A percentile compares a stretch with the other conserved stretches of the same genome.
These are phyloP conservation scores for Eulemur coronatus DNA, from an alignment of 2,797 vertebrate species.

Conservation along the genomic window DNA sequence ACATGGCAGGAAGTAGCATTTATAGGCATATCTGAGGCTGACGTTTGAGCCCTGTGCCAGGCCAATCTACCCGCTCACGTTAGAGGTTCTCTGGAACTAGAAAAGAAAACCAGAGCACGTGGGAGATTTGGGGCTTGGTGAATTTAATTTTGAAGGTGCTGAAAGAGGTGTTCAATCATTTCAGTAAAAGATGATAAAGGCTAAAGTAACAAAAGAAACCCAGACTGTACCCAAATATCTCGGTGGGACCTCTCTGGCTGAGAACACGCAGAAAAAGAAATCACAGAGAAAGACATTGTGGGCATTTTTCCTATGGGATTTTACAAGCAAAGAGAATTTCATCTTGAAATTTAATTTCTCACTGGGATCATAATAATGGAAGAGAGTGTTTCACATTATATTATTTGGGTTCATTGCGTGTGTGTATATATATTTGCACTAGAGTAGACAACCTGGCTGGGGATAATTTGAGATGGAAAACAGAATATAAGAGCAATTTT, in stretches of 20 bases:
- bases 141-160: background rate
- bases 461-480: background rate
- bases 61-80: background rate
- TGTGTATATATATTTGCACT: background rate
- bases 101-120: background rate
- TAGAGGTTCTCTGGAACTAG: background rate
- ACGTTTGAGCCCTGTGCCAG: background rate
- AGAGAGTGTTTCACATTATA: background rate
- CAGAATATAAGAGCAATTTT: background rate
- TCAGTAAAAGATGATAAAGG: background rate
- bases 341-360: slow-evolving; percentile 1
- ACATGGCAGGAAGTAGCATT: background rate
- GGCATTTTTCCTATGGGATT: background rate
- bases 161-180: background rate
- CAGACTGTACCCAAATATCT: background rate
- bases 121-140: background rate
- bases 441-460: background rate
- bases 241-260: background rate
- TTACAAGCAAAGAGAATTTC: background rate
- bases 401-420: background rate
- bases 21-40: background rate
- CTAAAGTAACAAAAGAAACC: background rate
- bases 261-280: background rate
- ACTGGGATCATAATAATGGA: background rate
- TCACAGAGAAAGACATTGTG: background rate